Percentiles rank a stretch among this genome's conserved stretches.
Conservation (phyloP, 2,113 vertebrate species). For the Tachuris rubrigastra region DNA sequence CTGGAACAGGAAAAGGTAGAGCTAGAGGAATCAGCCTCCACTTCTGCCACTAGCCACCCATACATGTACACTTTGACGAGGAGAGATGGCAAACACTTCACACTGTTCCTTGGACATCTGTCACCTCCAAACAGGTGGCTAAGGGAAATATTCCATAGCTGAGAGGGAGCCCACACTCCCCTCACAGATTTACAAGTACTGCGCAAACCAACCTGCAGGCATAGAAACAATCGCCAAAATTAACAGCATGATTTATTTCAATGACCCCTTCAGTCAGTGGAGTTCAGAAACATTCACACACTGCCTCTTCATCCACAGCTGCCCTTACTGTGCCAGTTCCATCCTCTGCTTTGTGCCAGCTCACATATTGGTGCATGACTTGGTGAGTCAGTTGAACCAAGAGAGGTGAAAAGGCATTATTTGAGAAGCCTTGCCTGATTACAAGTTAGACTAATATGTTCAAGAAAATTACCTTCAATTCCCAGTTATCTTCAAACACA, state of each 20-base stretch:
- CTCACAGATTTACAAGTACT: not conserved
- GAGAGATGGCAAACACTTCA: not conserved
- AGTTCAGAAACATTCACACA: fast-evolving
- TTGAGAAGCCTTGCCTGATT: not conserved
- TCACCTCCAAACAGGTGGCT: not conserved
- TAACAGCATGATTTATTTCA: not conserved
- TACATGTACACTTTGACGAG: fast-evolving
- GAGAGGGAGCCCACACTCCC: not conserved
- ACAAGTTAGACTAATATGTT: not conserved
- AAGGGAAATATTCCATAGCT: fast-evolving
- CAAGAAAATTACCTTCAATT: not conserved
- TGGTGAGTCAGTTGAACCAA: not conserved
- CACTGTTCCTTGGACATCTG: not conserved
- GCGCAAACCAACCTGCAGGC: not conserved
- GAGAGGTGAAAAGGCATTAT: not conserved
- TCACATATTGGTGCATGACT: fast-evolving
- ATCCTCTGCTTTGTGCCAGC: not conserved
- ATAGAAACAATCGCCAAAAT: not conserved
- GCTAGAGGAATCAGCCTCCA: not conserved
- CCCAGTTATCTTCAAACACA: not conserved
- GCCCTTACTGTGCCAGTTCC: not conserved
- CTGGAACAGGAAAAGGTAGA: fast-evolving
- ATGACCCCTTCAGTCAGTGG: not conserved
- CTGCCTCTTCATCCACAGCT: not conserved
- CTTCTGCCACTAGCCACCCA: not conserved